Base-by-base conservation (phyloP, 2,888 invertebrate genomes). In the Koerneria pararmatus region DNA sequence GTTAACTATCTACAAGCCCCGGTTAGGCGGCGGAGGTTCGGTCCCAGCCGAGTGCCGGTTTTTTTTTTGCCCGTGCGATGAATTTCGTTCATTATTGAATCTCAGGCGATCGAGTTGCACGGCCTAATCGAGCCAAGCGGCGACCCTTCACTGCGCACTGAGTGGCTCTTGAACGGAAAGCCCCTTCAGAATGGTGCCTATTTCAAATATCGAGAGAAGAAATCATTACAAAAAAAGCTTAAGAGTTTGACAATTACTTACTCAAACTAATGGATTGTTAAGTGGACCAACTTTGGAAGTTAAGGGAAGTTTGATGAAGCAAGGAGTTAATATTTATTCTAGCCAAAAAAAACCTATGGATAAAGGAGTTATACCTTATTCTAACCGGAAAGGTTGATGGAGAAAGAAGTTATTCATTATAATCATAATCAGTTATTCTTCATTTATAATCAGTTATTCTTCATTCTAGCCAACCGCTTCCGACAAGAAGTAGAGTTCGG, bases 401-500 rank as follows among this genome's bases (percentile, higher is more conserved):
- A n/a, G n/a, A n/a, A n/a, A n/a, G n/a, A n/a, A 19, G 0, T 35
- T 31, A 58, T 15, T 1, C 31, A 35, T 91, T 6, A 89, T 19
- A 19, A 35, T 19, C 34, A 53, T 24, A n/a, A 35, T 68, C n/a
- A 51, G 8, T 8, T 6, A 51, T 22, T 24, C 24, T n/a, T 51
- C 19, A 32, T 19, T 15, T 35, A n/a, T 8, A 48, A 51, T 35
- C 51, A 6, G 37, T 22, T 6, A 15, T 51, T 4, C 6, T 46
- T 31, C 41, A 51, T 66, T 74, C 41, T 62, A 74, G 76, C 78
- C 19, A 78, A 80, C 65, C 75, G 82, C 6, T 57, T 49, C 61
- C 83, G 95, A 90, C 84, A 92, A 91, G 86, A 90, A 91, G 53
- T 91, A 82, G 95, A 98, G 84, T 97, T 98, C 85, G 97, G 97